Base-by-base conservation (phyloP, 2,888 invertebrate species). In the Torymus tubicola region DNA sequence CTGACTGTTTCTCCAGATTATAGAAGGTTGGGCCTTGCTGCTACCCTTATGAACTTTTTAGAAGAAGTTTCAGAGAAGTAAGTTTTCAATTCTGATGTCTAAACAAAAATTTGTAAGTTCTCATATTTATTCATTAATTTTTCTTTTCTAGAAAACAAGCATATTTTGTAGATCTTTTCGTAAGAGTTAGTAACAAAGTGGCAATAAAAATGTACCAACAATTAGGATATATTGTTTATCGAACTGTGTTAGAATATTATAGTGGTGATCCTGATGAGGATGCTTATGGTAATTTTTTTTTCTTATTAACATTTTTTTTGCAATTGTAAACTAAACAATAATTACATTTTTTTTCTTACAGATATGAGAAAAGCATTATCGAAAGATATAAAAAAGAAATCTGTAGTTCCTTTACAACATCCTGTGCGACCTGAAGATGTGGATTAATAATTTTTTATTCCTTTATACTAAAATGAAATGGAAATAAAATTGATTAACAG, bases 351-450 rank as follows among this genome's bases (percentile, higher is more conserved):
- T 55, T 2, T 78, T 10, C 12, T 94, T 94, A 61, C 92, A 99
- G 99, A 99, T 93, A 99, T 99, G 99, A 93, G 99, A 87, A 99
- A 99, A 93, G 98, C 99, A 5, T 93, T 99, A 85, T 97, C 98
- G 3, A 93, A 97, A 91, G 99, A 99, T 92, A 93, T 95, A 0
- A 94, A 96, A 84, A 97, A 96, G 90, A 96, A 96, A 89, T 99
- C 99, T 13, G 95, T 99, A 72, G 94, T 99, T 91, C 99, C 99
- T 50, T 91, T 99, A 86, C 93, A 95, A 73, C 97, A 98, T 93
- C 99, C 99, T 83, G 99, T 99, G 58, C 93, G 97, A 87, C 96
- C 98, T 69, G 98, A 99, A 92, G 98, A 99, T 90, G 95, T 99
- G 83, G 98, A 98, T 90, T 95, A 90, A 31, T 31, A 31, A 91